Evolutionary conservation across 2,888 invertebrate species (phyloP), one percentile per base, ranked within the genome.

Genomic region (Ophion ellenae): DNA sequence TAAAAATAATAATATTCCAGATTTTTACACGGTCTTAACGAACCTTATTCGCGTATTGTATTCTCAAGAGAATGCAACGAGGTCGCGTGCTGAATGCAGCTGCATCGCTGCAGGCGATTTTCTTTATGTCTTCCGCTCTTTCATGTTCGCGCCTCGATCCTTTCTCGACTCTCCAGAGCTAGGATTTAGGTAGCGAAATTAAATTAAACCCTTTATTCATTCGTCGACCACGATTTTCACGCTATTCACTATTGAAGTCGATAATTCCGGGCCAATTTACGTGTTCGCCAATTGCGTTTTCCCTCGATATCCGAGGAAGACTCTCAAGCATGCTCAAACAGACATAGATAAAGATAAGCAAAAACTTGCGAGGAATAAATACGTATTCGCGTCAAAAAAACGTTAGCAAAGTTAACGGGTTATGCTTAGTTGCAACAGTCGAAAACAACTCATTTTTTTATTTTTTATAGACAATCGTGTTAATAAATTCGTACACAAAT

Each of bases 171-270:
- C 77, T 40, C 67, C 24, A 36, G 45, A 47, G 71, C 24, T 64
- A 36, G 32, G 36, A 66, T 66, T 45, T 57, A 53, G 24, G 66
- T 77, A 77, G 57, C 47, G 57, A 20, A 64, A 28, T 81, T 81
- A 81, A 73, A 84, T 84, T 77, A 81, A 84, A 77, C 67, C 28
- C 71, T 61, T 61, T n/a, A 67, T 66, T 71, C 73, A 75, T 53
- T 77, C 71, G 24, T 28, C 14, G 47, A 20, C 53, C n/a, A 57
- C 14, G n/a, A 20, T 53, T 67, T 36, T 40, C 53, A 36, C 32
- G 5, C 59, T 32, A 57, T 14, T 75, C 47, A 53, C 53, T 40
- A 14, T 71, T 45, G 36, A 76, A 80, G n/a, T 53, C 76, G 40
- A 76, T 81, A 71, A 71, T 28, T 59, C 45, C 66, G 32, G 20